Evolutionary conservation across 2,113 vertebrate species (phyloP), one percentile per base, ranked within the genome.

Genomic region (Dendropsophus ebraccatus): DNA sequence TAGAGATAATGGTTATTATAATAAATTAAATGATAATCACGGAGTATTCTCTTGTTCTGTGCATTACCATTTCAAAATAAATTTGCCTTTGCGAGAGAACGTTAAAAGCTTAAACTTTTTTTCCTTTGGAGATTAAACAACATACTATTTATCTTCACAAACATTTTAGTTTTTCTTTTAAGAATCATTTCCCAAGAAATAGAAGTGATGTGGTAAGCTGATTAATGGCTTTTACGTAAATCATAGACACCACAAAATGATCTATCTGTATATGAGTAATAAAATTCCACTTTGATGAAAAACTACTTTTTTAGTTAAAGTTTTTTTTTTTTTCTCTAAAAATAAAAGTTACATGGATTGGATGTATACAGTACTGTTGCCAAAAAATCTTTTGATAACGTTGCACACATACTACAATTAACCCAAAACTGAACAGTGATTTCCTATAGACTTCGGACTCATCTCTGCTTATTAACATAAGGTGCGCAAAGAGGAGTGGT

Each of bases 211-310:
- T 94, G 93, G 96, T 95, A 92, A 95, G 89, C 89, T 90, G 91
- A 94, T 94, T 93, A 94, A 95, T 91, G 91, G 88, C 92, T 89
- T 89, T 92, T 94, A 92, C 94, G 94, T 90, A 94, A 91, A 93
- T 93, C 90, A 92, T 87, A 91, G 62, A 89, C 90, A 92, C 94
- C 96, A 93, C 92, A 91, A 90, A 62, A 56, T 62, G 69, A 41
- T 90, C 90, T 92, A 90, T 90, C 84, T 85, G 90, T 92, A 88
- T 94, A 93, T 94, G 90, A 94, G 90, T 87, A 90, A 91, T 91
- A 65, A 25, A 23, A 88, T 93, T 93, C 92, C 90, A 91, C 92
- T 91, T 93, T 93, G 91, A 78, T 80, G 93, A 94, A 94, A 93
- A 96, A 95, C 96, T 92, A 96, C 92, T 94, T 91, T 50, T 82